Percentiles rank a stretch among this genome's conserved stretches.
phyloP scores from a whole-genome alignment of 2,888 invertebrate genomes.

The Drosophila glabriapex region DNA sequence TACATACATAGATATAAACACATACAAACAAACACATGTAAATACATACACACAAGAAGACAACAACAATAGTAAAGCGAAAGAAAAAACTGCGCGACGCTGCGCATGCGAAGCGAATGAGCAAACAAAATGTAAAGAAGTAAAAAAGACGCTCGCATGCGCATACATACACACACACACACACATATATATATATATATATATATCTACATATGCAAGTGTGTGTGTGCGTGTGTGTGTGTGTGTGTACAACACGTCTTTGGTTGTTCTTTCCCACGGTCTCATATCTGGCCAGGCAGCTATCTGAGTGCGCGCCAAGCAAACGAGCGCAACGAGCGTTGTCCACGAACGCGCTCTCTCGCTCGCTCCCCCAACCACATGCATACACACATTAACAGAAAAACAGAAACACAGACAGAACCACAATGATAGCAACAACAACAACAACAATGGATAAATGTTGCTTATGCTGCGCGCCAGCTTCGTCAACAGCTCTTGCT shows the following conservation, averaged over 20 bases:
- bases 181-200: conserved; percentile 20
- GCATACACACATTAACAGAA: conserved; percentile 20
- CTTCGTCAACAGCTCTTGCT: conserved; percentile 35
- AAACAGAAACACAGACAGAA: conserved; percentile 31
- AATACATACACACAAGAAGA: conserved; percentile 23
- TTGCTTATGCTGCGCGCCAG: conserved; percentile 64
- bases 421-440: conserved; percentile 26
- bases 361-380: conserved; percentile 19
- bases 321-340: conserved; percentile 60
- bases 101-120: conserved; percentile 76
- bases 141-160: conserved; percentile 65
- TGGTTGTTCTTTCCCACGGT: conserved; percentile 85
- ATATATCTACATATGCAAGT: conserved; percentile 14
- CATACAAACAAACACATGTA: conserved; percentile 11
- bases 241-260: conserved; percentile 78
- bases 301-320: conserved; percentile 73
- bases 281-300: conserved; percentile 84
- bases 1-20: conserved; percentile 6
- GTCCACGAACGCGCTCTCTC: conserved; percentile 35
- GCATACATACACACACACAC: conserved; percentile 41
- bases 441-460: conserved; percentile 62
- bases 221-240: conserved; percentile 45
- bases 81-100: conserved; percentile 51
- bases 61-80: conserved; percentile 33
- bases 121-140: conserved; percentile 73